A percentile compares a stretch with the other conserved stretches of the same genome.
phyloP scores from a whole-genome alignment of 2,797 vertebrate genomes.

The Poecilia wingei region DNA sequence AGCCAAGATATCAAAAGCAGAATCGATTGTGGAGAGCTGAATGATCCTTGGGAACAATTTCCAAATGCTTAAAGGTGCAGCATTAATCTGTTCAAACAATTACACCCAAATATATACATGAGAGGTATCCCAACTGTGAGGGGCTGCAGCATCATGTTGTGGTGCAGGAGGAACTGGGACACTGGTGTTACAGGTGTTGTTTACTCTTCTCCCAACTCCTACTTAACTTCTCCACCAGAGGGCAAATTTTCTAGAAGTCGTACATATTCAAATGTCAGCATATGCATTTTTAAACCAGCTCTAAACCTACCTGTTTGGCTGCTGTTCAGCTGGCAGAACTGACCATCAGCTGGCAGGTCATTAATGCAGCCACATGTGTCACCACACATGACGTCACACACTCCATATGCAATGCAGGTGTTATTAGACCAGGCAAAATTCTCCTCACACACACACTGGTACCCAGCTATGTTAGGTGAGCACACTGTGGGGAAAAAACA shows the following conservation, averaged over 20 bases:
- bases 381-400: slow-evolving; percentile 22
- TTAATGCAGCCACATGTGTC: slow-evolving; percentile 64
- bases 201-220: too few species aligned
- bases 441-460: slow-evolving; percentile 55
- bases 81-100: too few species aligned
- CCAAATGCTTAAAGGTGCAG: too few species aligned
- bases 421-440: slow-evolving; percentile 40
- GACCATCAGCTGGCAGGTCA: slow-evolving; percentile 34
- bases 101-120: too few species aligned
- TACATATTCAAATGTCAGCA: neutral
- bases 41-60: too few species aligned
- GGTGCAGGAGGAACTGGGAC: too few species aligned
- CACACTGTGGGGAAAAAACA: slow-evolving; percentile 34
- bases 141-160: too few species aligned
- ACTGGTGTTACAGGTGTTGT: too few species aligned
- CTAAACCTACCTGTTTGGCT: slow-evolving; percentile 22
- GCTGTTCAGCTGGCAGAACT: slow-evolving; percentile 32
- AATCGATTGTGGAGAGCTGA: too few species aligned
- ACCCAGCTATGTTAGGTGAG: neutral
- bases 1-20: too few species aligned
- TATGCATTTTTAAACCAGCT: neutral
- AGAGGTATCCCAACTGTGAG: too few species aligned
- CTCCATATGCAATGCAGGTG: slow-evolving; percentile 36
- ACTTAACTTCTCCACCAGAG: too few species aligned
- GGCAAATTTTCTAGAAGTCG: neutral